phyloP scores from a whole-genome alignment of 35 echinoderm and acorn worm species.

The Lytechinus pictus region DNA sequence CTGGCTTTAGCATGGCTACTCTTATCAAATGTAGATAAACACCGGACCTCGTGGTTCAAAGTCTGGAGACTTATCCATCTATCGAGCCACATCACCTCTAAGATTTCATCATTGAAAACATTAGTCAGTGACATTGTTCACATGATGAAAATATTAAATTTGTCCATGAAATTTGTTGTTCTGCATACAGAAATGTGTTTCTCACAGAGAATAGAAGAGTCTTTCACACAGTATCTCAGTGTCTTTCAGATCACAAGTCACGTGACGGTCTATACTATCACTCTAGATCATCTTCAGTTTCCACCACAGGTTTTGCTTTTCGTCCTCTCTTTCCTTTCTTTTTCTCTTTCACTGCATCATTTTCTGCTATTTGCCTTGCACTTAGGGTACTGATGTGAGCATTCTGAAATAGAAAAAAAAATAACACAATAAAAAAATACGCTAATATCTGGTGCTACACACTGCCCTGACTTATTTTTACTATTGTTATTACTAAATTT shows the following conservation, averaged over 20 bases:
- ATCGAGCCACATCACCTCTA: no score
- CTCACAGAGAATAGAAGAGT: neutral
- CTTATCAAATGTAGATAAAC: no score
- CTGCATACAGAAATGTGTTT: neutral
- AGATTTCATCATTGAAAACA: no score
- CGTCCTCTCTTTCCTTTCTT: conserved; percentile 67
- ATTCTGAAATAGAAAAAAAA: conserved; percentile 49
- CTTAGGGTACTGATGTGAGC: conserved; percentile 63
- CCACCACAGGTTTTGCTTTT: conserved; percentile 34
- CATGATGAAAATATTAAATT: neutral
- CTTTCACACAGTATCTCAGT: no score
- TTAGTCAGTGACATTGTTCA: neutral
- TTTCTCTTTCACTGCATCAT: conserved; percentile 76
- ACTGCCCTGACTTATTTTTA: no score
- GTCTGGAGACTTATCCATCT: no score
- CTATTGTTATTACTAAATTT: no score
- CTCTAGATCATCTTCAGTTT: conserved; percentile 1
- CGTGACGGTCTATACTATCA: neutral
- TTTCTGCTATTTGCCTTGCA: conserved; percentile 62
- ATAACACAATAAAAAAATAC: no score
- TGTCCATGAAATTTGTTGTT: neutral
- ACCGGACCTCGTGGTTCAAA: no score
- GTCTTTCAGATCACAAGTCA: neutral
- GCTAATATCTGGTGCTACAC: no score
- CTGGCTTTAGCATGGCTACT: no score